phyloP scores from a whole-genome alignment of 37 sponge, comb jelly and placozoan genomes.

The Beroe forskalii region DNA sequence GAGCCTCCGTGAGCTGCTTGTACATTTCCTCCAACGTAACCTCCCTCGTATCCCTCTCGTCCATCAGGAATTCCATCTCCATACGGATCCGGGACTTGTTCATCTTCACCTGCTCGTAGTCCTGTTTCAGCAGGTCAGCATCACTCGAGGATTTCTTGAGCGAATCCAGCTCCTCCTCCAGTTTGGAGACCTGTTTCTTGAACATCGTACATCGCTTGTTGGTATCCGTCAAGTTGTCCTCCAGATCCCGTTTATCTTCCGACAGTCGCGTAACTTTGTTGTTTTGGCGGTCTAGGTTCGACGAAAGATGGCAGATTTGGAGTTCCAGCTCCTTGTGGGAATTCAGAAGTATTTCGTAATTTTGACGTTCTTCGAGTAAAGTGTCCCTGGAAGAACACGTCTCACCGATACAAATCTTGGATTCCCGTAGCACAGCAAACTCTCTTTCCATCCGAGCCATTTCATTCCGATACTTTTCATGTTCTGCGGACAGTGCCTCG shows the following conservation, averaged over 20 bases:
- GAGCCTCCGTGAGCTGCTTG: conserved; percentile 15
- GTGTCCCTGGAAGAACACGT: not conserved
- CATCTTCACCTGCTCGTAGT: not conserved
- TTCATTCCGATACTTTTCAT: not conserved
- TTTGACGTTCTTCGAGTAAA: not conserved
- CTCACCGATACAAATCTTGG: not conserved
- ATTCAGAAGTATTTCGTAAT: conserved; percentile 4
- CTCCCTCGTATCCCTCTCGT: conserved; percentile 14
- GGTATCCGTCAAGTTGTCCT: not conserved
- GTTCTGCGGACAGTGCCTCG: not conserved
- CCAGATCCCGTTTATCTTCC: not conserved
- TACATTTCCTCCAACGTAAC: conserved; percentile 22
- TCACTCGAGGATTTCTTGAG: not conserved
- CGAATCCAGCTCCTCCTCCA: not conserved
- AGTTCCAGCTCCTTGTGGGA: conserved; percentile 40
- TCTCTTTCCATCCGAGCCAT: not conserved
- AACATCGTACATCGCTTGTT: conserved; percentile 15
- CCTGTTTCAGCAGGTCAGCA: not conserved
- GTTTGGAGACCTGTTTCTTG: not conserved
- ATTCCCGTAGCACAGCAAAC: not conserved
- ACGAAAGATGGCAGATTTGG: conserved; percentile 7
- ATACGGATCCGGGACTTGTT: not conserved
- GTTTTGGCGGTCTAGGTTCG: not conserved
- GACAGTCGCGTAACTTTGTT: not conserved
- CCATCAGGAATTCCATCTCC: conserved; percentile 16